Conservation (phyloP, 2,113 vertebrate genomes). For the Trogon surrucura region DNA sequence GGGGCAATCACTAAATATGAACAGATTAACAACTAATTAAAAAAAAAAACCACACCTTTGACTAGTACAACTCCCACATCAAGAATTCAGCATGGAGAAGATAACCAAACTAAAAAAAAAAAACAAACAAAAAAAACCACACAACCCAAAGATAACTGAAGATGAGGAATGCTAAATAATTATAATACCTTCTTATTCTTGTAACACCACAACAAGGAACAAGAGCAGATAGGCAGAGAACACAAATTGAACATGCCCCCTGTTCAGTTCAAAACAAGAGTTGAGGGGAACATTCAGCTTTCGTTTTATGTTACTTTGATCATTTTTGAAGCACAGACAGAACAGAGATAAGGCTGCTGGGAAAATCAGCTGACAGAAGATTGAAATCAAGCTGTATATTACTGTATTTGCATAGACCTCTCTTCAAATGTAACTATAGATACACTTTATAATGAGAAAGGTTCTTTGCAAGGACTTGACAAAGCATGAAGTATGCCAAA, state of each 20-base stretch:
- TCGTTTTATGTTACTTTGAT: slow-evolving; percentile 40
- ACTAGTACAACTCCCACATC: neutral
- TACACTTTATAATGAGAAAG: neutral
- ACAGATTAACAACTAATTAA: neutral
- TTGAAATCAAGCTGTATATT: neutral
- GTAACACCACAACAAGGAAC: slow-evolving; percentile 12
- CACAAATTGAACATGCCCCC: neutral
- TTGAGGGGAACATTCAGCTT: neutral
- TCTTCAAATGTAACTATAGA: neutral
- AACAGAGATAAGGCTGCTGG: slow-evolving; percentile 28
- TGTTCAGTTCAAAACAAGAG: slow-evolving; percentile 2
- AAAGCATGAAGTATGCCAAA: neutral
- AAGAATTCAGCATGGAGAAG: neutral
- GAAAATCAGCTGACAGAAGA: slow-evolving; percentile 19
- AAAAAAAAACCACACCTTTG: neutral
- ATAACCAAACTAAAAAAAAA: neutral
- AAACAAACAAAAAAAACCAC: neutral
- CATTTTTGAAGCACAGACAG: slow-evolving; percentile 29
- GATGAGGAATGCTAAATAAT: slow-evolving; percentile 15
- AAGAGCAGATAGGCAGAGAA: slow-evolving; percentile 25
- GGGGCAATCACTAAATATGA: neutral
- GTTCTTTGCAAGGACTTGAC: neutral
- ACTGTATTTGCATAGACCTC: neutral
- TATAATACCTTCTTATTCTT: neutral
- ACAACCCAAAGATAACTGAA: neutral